Base-by-base conservation (phyloP, 2,888 invertebrate genomes). In the Pollenia amentaria region DNA sequence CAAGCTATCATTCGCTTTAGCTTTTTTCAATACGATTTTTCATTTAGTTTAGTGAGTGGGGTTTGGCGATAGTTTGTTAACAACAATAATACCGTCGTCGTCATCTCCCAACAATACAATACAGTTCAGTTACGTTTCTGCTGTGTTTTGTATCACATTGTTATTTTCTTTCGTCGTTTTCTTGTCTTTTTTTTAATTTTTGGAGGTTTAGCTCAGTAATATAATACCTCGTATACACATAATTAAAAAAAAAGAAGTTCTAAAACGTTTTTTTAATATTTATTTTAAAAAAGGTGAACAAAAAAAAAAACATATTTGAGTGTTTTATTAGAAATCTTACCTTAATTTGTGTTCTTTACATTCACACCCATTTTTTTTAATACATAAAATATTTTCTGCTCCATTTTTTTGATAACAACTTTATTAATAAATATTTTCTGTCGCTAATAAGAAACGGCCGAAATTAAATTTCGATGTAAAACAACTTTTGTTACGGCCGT, bases 71-170 rank as follows among this genome's bases (percentile, higher is more conserved):
- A 64, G 78, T 73, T 77, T 53, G 79, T 72, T 75, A 82, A 77
- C 82, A 79, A 76, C 29, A 72, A 18, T 73, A 40, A 38, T 51
- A 42, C 48, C 51, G 73, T 55, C 57, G 73, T 67, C 69, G 60
- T 69, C 64, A 65, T 62, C 64, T 72, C 72, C 21, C n/a, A 53
- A 29, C 69, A 21, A 76, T 67, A 83, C 81, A 44, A 46, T 72
- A 72, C n/a, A 48, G 69, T 88, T 89, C 87, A 89, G 89, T 89
- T 83, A 87, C 79, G 83, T 88, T 88, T 89, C 88, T 82, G 87
- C 88, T 87, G 88, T 87, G 88, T 83, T 84, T 85, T 64, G 82
- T 78, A 76, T 70, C 82, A 70, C 67, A 81, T 73, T 84, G 65
- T 65, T 60, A 69, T 70, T 82, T 60, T 44, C 64, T 18, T 65